Conservation (phyloP, 2,113 vertebrate species). For the Ranitomeya variabilis region DNA sequence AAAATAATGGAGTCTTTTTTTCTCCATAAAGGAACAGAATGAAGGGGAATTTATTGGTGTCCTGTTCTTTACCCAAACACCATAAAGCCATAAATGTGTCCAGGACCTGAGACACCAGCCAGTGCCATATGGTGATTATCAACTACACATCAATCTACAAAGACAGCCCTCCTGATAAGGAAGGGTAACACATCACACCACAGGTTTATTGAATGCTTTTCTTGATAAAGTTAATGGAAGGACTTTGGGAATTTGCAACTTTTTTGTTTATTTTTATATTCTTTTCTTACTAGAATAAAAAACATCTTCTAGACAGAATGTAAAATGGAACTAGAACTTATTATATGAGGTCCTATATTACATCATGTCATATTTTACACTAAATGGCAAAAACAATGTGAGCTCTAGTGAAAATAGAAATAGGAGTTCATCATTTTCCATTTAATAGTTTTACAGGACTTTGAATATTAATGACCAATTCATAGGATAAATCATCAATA, state of each 20-base stretch:
- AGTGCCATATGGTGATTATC: constrained; percentile 28
- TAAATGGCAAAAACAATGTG: too few relatives aligned
- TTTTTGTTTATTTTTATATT: neutral
- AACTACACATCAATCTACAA: constrained; percentile 19
- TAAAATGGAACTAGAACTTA: neutral
- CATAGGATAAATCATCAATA: too few relatives aligned
- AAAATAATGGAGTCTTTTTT: constrained; percentile 23
- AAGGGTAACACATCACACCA: neutral
- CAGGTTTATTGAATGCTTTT: neutral
- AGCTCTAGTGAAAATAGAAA: too few relatives aligned
- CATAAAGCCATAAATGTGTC: constrained; percentile 53
- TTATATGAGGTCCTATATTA: neutral
- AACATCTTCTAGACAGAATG: neutral
- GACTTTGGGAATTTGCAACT: neutral
- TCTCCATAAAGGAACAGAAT: constrained; percentile 41
- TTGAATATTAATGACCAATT: too few relatives aligned
- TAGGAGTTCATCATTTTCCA: too few relatives aligned
- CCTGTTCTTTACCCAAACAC: constrained; percentile 52
- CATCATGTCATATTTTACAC: neutral
- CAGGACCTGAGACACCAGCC: neutral
- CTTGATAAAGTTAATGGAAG: neutral
- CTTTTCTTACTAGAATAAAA: neutral
- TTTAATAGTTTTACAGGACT: too few relatives aligned
- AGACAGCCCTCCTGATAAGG: neutral
- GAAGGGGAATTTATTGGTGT: constrained; percentile 56